A percentile compares a stretch with the other conserved stretches of the same genome.
These are phyloP conservation scores for Synergus gifuensis DNA, from an alignment of 2,888 invertebrate species.

Conservation along the genomic window DNA sequence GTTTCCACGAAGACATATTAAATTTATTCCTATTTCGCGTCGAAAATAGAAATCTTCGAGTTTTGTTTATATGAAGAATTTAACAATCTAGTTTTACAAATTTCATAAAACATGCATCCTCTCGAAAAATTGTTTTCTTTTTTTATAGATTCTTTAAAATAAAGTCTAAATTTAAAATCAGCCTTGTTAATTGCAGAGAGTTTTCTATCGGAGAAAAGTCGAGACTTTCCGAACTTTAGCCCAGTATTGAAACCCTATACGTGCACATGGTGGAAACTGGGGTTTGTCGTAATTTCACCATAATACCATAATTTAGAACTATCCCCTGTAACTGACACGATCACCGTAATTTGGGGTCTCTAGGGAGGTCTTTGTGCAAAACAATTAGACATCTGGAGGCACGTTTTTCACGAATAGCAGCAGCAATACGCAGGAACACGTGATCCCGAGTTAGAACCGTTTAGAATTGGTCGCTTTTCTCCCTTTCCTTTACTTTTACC, in stretches of 20 bases:
- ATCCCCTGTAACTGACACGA: constrained; percentile 36
- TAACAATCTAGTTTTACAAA: background rate
- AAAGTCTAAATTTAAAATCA: too few relatives aligned
- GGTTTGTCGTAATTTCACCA: constrained; percentile 31
- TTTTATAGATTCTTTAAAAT: too few relatives aligned
- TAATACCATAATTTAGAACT: constrained; percentile 26
- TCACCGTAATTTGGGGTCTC: constrained; percentile 41
- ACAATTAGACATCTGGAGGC: constrained; percentile 48
- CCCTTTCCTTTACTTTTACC: constrained; percentile 30
- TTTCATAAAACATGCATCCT: too few relatives aligned
- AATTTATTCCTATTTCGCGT: too few relatives aligned
- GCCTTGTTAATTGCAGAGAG: too few relatives aligned
- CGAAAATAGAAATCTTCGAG: too few relatives aligned
- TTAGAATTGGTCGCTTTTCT: constrained; percentile 25
- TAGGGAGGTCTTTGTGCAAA: constrained; percentile 42
- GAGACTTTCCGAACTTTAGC: too few relatives aligned
- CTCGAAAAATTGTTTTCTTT: too few relatives aligned
- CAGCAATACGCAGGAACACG: background rate
- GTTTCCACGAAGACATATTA: too few relatives aligned
- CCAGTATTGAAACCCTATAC: background rate
- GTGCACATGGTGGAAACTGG: background rate
- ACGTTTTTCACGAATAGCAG: constrained; percentile 46
- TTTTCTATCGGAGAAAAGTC: too few relatives aligned
- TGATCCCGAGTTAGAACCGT: constrained; percentile 22
- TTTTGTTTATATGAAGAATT: constrained; percentile 5